phyloP scores from a whole-genome alignment of 92 coral and sea anemone genomes.

The Paramuricea clavata region DNA sequence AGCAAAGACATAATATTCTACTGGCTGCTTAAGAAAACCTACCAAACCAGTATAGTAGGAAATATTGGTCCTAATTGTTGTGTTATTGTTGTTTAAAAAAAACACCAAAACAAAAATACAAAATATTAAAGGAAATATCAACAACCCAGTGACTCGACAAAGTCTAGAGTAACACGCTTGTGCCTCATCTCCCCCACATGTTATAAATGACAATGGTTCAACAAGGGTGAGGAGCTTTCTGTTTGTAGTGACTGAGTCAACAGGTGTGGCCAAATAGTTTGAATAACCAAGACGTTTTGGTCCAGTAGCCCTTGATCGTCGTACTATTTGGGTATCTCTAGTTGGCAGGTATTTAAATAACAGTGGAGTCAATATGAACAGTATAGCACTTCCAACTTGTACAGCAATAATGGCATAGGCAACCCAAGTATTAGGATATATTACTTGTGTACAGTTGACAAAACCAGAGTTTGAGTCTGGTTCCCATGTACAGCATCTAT shows the following conservation, averaged over 20 bases:
- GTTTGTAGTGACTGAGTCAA: conserved; percentile 53
- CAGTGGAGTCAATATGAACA: conserved; percentile 67
- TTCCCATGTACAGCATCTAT: conserved; percentile 71
- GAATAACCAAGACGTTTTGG: conserved; percentile 46
- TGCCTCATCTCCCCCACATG: conserved; percentile 55
- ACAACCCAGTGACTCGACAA: conserved; percentile 83
- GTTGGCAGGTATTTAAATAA: conserved; percentile 87
- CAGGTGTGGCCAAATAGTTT: conserved; percentile 61
- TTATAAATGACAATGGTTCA: conserved; percentile 53
- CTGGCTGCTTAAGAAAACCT: conserved; percentile 67
- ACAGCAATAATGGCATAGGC: conserved; percentile 67
- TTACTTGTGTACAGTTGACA: conserved; percentile 64
- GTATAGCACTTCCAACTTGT: conserved; percentile 30
- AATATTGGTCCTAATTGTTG: conserved; percentile 47
- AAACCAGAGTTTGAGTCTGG: conserved; percentile 38
- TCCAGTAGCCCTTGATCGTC: conserved; percentile 65
- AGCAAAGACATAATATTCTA: conserved; percentile 64
- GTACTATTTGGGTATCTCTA: conserved; percentile 76
- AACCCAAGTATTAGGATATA: conserved; percentile 79
- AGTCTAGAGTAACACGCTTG: conserved; percentile 75
- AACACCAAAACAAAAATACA: conserved; percentile 79
- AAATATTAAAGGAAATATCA: conserved; percentile 53
- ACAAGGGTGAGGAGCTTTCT: conserved; percentile 48
- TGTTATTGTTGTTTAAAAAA: conserved; percentile 11
- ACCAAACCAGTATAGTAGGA: conserved; percentile 80